These are phyloP conservation scores for Xyliphius kryptos DNA, from an alignment of 2,113 vertebrate species.

Conservation along the genomic window DNA sequence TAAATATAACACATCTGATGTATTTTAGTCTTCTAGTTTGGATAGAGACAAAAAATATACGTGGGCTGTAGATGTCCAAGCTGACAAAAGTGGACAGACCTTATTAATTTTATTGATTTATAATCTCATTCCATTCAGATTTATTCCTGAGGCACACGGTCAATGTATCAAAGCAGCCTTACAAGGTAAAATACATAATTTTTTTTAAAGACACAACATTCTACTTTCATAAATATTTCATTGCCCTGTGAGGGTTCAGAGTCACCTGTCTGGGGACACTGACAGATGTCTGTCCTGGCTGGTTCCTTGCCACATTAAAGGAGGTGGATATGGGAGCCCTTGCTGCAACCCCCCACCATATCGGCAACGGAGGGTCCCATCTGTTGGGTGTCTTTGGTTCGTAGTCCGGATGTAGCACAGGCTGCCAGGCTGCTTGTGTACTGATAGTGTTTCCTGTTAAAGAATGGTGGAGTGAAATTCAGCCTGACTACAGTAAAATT, in stretches of 20 bases:
- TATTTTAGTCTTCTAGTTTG: no score
- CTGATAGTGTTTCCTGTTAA: slow-evolving; percentile 43
- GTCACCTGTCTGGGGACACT: slow-evolving; percentile 56
- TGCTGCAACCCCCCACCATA: slow-evolving; percentile 42
- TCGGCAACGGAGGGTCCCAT: slow-evolving; percentile 57
- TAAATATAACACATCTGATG: no score
- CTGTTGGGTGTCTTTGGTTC: slow-evolving; percentile 49
- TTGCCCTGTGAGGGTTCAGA: slow-evolving; percentile 49
- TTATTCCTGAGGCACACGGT: slow-evolving; percentile 48
- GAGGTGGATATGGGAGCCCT: slow-evolving; percentile 48
- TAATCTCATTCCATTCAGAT: no score
- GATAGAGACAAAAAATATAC: no score
- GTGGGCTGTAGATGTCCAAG: no score
- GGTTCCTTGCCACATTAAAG: slow-evolving; percentile 46
- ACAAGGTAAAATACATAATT: no score
- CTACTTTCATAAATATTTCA: slow-evolving; percentile 71
- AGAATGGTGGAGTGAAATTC: slow-evolving; percentile 30
- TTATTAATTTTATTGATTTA: slow-evolving; percentile 24
- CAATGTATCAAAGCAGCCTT: no score
- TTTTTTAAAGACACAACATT: slow-evolving; percentile 43
- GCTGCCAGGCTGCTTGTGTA: slow-evolving; percentile 26
- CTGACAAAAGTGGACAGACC: no score
- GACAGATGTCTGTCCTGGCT: slow-evolving; percentile 70
- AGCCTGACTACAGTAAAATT: slow-evolving; percentile 15
- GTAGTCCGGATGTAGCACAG: slow-evolving; percentile 12